Base-by-base conservation (phyloP, 2,113 vertebrate genomes). In the Forbesichthys agassizii region DNA sequence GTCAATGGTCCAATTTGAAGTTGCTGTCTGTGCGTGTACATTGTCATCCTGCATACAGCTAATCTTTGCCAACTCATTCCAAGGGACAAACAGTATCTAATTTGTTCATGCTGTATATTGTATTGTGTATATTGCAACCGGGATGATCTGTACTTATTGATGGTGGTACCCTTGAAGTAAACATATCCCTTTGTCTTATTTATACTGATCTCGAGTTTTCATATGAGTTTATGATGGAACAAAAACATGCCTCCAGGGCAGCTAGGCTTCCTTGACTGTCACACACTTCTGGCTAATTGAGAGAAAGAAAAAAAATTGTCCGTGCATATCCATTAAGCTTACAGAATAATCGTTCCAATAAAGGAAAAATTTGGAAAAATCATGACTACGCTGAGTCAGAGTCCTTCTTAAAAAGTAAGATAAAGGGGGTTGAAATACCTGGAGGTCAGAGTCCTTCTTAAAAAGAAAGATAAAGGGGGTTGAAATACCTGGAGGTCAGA, bases 201-300 rank as follows among this genome's bases (percentile, higher is more conserved):
- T 20, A 1, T 18, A 5, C 11, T 20, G 27, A 56, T 16, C 46
- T 48, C 7, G 61, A 48, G 14, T 63, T 63, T 63, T 2, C 14
- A 48, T 63, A 48, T 47, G 61, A 18, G 48, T 63, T 63, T 1
- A 48, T 10, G 13, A 63, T 48, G 18, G 12, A 63, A 48, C 47
- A 18, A 63, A 48, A n/a, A 48, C 61, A 63, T 47, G 61, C 46
- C 61, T 63, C 61, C 42, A 63, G 61, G 18, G 42, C 61, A 63
- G 42, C 61, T 18, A 48, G 48, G 12, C 61, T 63, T 48, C n/a
- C 46, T 18, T 18, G 61, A 63, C 47, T 48, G 46, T 63, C 46
- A 63, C 61, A n/a, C 36, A 20, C 20, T 20, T 18, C 54, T 55
- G 54, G 54, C 8, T 55, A 55, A 55, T 6, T n/a, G 14, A 55